Evolutionary conservation across 1,140 invertebrate species (phyloP).

Genomic region (Drosophila repletoides): DNA sequence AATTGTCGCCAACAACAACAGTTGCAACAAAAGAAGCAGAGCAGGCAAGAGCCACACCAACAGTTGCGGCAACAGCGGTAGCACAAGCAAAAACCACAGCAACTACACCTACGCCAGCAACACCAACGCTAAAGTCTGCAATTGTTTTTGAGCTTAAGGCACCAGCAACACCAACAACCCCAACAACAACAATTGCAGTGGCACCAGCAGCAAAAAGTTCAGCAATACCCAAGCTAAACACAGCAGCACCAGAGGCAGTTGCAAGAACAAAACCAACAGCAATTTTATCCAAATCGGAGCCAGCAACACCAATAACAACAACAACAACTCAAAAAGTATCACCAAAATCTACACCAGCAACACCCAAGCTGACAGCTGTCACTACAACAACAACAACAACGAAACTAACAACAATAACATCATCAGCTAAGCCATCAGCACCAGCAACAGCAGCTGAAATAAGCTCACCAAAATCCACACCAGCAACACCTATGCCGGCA

Average conservation of each 20-base stretch:
- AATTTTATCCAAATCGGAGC: background rate
- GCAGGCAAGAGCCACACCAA: constrained; percentile 7
- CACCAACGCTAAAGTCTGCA: constrained; percentile 50
- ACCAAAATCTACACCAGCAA: constrained; percentile 8
- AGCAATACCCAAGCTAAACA: constrained; percentile 3
- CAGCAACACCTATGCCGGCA: background rate
- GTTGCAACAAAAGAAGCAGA: too few species aligned
- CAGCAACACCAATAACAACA: constrained; percentile 8
- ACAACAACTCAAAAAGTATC: constrained; percentile 1
- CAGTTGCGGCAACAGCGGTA: too few species aligned
- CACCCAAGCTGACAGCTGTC: background rate
- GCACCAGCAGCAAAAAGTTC: constrained; percentile 1
- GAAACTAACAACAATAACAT: constrained; percentile 11
- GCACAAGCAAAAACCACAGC: too few species aligned
- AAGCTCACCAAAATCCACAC: background rate
- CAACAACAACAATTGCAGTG: background rate
- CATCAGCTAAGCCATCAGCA: background rate
- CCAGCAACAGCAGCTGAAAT: background rate
- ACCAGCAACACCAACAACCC: constrained; percentile 14
- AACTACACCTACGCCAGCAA: constrained; percentile 18
- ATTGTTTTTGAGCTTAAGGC: constrained; percentile 48
- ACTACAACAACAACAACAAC: constrained; percentile 9
- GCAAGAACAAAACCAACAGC: too few species aligned
- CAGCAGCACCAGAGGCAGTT: constrained; percentile 1
- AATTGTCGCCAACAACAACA: background rate